These are phyloP conservation scores for Romanogobio albipinnatus DNA, from an alignment of 2,113 vertebrate species.

Conservation along the genomic window DNA sequence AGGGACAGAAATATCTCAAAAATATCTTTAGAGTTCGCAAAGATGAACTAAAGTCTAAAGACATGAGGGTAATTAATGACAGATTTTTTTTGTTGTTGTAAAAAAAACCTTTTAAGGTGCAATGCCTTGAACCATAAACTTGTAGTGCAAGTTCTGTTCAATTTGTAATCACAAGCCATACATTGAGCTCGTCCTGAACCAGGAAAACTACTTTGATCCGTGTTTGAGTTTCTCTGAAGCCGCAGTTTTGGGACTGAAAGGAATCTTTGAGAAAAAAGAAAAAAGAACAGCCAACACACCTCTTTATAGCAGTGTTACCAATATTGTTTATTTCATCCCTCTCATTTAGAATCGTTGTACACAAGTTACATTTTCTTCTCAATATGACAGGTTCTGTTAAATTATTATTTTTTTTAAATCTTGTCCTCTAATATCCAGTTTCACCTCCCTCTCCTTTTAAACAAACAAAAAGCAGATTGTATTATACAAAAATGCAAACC, in stretches of 20 bases:
- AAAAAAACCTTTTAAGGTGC: too few relatives aligned
- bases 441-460: slow-evolving; percentile 76
- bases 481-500: slow-evolving; percentile 89
- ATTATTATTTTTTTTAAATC: slow-evolving; percentile 61
- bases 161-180: too few relatives aligned
- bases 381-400: slow-evolving; percentile 73
- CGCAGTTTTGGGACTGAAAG: too few relatives aligned
- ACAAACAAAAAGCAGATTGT: slow-evolving; percentile 81
- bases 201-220: background rate
- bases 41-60: too few relatives aligned
- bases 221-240: background rate
- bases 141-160: too few relatives aligned
- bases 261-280: background rate
- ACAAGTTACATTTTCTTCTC: slow-evolving; percentile 79
- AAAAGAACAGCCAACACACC: slow-evolving; percentile 1
- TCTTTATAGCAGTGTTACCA: slow-evolving; percentile 56
- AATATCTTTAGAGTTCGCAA: too few relatives aligned
- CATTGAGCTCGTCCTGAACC: too few relatives aligned
- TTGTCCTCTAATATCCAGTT: slow-evolving; percentile 79
- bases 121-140: too few relatives aligned
- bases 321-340: slow-evolving; percentile 82
- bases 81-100: too few relatives aligned
- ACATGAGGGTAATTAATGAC: too few relatives aligned
- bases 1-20: too few relatives aligned
- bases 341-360: slow-evolving; percentile 80